Base-by-base conservation (phyloP, 1,140 invertebrate genomes). In the Copidosoma floridanum region DNA sequence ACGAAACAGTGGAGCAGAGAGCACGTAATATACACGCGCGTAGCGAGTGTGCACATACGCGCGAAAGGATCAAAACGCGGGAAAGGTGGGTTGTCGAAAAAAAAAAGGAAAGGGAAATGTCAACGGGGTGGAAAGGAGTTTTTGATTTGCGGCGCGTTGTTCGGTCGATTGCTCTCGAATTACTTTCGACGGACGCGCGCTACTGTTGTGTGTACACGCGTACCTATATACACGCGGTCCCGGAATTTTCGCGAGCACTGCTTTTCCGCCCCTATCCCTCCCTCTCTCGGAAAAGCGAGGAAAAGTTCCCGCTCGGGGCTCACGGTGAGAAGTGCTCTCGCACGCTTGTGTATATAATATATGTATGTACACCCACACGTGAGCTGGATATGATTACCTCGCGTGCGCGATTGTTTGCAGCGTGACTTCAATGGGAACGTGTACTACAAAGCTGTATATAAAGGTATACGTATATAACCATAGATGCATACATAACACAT, bases 111-210 rank as follows among this genome's bases (percentile, higher is more conserved):
- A 40, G 23, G 24, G 41, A 44, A 32, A 43, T 18, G n/a, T 38
- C 29, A 54, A 18, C 38, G 46, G 54, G 24, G 57, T 4, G 35
- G 29, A 41, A 46, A 41, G 23, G 8, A 40, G 29, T 68, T 64
- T 75, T 78, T 77, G 77, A 78, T 78, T 78, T 78, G 76, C 72
- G 71, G 72, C 73, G 70, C 73, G 73, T 76, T 75, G 73, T 77
- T 75, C 75, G 74, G 74, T 77, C 76, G 72, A 79, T 78, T 79
- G 76, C 74, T 71, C 69, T 71, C 70, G 72, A 77, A 78, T 79
- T 76, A 71, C 72, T 67, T 69, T 65, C 68, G 65, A 65, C 67
- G 40, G 21, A n/a, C 24, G 23, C 23, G 23, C 26, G 20, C 21
- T 37, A 11, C 6, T 20, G 3, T n/a, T 48, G 46, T 16, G 7